Evolutionary conservation across 2,888 invertebrate species (phyloP), one percentile per base, ranked within the genome.

Genomic region (Cylloceria caligata): DNA sequence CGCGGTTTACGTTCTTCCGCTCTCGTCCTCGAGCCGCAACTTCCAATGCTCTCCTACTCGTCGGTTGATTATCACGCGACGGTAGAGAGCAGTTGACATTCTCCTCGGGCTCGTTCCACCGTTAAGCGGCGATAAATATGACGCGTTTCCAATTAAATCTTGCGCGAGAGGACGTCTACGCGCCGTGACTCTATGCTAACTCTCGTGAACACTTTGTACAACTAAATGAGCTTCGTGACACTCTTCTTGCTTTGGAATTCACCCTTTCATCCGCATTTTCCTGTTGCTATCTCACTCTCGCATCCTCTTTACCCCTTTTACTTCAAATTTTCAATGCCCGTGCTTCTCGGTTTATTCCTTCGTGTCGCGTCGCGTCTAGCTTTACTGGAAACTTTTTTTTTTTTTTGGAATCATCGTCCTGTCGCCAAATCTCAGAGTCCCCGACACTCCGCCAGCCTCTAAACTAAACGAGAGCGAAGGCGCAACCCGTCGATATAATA

Each of bases 121-220:
- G 81, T 73, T 77, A 71, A 85, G 79, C 71, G 76, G 83, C 84
- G 85, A 88, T 87, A 87, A 87, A 88, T 86, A 85, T 86, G 85
- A 87, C 86, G 84, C 86, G 87, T 87, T 88, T 87, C 88, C 88
- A 89, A 88, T 89, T 88, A 88, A 88, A 87, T 86, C 83, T 83
- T 85, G 85, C 86, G 71, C 83, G 36, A 64, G 47, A 52, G 30
- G 16, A 49, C 42, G 16, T 47, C 19, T 4, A 47, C 47, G 47
- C 42, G 57, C n/a, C 19, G 30, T 27, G 13, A 30, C 21, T 57
- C 60, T 16, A 45, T 16, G 45, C n/a, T 45, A 16, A 45, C 45
- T 45, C 45, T 9, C 49, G 62, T 6, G n/a, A 62, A 21, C 47
- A 68, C 24, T 68, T 68, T 62, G 62, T 16, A 47, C 9, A 42